Conservation (phyloP, 2,113 vertebrate species). For the Microtus richardsoni region DNA sequence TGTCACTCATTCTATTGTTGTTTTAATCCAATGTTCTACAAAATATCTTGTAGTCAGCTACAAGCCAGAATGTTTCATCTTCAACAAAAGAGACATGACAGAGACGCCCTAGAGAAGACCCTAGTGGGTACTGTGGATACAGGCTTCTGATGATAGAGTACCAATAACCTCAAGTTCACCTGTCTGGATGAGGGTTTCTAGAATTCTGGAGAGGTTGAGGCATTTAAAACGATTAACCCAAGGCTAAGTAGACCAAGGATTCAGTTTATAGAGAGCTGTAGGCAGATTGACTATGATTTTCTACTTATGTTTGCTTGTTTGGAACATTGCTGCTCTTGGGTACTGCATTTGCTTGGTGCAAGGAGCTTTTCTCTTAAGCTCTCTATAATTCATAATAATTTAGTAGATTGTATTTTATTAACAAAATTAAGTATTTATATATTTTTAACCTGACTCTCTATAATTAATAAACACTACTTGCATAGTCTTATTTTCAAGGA, state of each 20-base stretch:
- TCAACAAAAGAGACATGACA: not conserved
- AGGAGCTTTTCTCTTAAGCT: not conserved
- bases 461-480: conserved; percentile 19
- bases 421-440: conserved; percentile 44
- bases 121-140: not conserved
- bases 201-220: not conserved
- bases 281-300: not conserved
- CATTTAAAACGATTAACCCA: not conserved
- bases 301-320: not conserved
- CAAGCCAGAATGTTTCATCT: not conserved
- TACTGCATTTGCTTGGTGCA: not conserved
- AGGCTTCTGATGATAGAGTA: not conserved
- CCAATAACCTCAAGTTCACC: not conserved
- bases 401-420: conserved; percentile 10
- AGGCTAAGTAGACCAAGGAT: not conserved
- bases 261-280: not conserved
- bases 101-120: not conserved
- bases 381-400: not conserved
- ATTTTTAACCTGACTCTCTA: conserved; percentile 6
- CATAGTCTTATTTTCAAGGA: conserved; percentile 18
- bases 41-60: not conserved
- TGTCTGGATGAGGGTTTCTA: not conserved
- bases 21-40: not conserved
- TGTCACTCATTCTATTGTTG: not conserved
- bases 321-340: conserved; percentile 13